Evolutionary conservation across 2,113 vertebrate species (phyloP), one percentile per base, ranked within the genome.

Genomic region (Pycnonotus jocosus): DNA sequence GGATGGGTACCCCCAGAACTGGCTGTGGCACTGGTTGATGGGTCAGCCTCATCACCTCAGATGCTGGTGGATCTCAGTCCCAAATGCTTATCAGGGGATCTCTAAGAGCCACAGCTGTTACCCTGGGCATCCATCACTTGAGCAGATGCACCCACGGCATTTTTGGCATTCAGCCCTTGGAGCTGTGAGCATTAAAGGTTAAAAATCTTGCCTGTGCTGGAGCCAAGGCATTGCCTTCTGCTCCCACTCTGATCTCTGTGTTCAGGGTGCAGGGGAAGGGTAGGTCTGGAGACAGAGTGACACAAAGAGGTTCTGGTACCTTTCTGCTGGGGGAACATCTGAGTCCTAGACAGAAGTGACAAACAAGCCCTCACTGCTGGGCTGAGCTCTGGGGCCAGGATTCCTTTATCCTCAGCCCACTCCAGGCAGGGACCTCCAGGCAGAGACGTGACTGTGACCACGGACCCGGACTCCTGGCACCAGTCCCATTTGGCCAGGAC

Each of bases 391-490:
- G 24, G 51, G 37, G n/a, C 65, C 61, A 51, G 69, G 54, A 64
- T 50, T 44, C 11, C 65, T 81, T 66, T 38, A 27, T 45, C 24
- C 79, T 70, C 51, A 66, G 28, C n/a, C 31, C 1, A 0, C 37
- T 74, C 30, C 61, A 70, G 60, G 20, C 50, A 33, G 54, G 77
- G 72, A 51, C 31, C 42, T 86, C 81, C 81, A 58, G 23, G 60
- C 60, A 81, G 72, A 53, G 54, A 84, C 3, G 42, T 89, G 82
- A 92, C 82, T 51, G 30, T 68, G 65, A 64, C 30, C 74, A 90
- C 1, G 3, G 70, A 20, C n/a, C 62, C 15, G 0, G 45, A 37
- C 19, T 93, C n/a, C 76, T 90, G 91, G 86, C 91, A 95, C 37
- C 33, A 13, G 31, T 69, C 69, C 82, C 71, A 30, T 31, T 85